Conservation (phyloP, 2,797 vertebrate species). For the Echeneis naucrates region DNA sequence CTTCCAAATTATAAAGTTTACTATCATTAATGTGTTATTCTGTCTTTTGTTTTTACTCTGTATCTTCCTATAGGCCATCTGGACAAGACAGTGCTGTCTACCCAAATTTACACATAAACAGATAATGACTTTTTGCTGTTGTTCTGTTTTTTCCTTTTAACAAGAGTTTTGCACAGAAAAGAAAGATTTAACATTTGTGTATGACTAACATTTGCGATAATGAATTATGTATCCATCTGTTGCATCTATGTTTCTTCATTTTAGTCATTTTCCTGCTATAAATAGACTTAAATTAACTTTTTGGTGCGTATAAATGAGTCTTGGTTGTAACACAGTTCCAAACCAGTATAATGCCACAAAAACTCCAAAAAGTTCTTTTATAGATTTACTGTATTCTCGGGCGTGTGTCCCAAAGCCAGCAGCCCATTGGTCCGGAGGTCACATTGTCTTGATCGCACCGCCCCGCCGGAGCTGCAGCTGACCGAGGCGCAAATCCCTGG, state of each 20-base stretch:
- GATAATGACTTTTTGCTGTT: neutral
- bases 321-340: neutral
- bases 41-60: neutral
- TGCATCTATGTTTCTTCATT: conserved; percentile 28
- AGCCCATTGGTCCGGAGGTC: neutral
- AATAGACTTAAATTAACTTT: neutral
- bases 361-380: neutral
- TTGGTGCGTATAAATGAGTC: neutral
- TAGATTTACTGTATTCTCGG: neutral
- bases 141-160: neutral
- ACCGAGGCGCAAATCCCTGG: too few relatives aligned
- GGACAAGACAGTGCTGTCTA: neutral
- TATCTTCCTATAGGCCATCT: neutral
- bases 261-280: conserved; percentile 26
- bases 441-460: neutral
- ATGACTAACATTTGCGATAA: neutral
- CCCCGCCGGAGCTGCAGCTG: too few relatives aligned
- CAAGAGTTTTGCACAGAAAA: neutral
- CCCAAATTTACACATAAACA: neutral
- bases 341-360: neutral
- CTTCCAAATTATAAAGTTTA: conserved; percentile 22
- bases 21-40: neutral
- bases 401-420: neutral
- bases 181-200: neutral
- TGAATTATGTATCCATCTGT: conserved; percentile 12